Conservation (phyloP, 2,113 vertebrate species). For the Bettongia penicillata region DNA sequence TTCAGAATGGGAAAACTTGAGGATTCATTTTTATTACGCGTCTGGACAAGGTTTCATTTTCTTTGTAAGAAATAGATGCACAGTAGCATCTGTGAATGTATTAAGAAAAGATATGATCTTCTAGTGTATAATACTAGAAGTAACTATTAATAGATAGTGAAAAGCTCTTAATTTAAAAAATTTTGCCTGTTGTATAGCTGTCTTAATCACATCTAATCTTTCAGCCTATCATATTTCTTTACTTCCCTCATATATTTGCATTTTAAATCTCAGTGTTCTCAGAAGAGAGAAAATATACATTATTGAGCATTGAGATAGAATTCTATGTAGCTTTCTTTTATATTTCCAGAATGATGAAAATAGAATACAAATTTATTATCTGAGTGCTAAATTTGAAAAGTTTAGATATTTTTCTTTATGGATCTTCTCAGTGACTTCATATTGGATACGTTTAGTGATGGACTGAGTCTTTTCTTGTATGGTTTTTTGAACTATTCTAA, state of each 20-base stretch:
- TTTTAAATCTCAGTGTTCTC: conserved; percentile 31
- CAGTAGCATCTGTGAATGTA: not conserved
- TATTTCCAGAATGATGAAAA: no score
- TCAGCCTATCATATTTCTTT: conserved; percentile 7
- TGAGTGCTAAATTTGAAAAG: not conserved
- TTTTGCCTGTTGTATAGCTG: not conserved
- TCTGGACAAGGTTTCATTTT: not conserved
- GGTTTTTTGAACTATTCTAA: not conserved
- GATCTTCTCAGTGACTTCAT: not conserved
- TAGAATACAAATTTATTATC: not conserved
- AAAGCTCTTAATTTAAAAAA: not conserved
- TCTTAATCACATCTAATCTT: conserved; percentile 21
- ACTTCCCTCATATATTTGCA: not conserved
- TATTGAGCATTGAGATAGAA: not conserved
- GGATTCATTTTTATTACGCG: not conserved
- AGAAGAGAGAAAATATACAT: not conserved
- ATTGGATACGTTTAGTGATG: not conserved
- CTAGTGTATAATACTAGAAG: not conserved
- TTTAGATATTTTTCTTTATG: not conserved
- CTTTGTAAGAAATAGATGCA: not conserved
- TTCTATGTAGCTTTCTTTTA: not conserved
- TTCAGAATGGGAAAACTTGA: not conserved
- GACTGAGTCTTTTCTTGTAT: not conserved
- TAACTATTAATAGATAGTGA: not conserved
- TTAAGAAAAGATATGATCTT: not conserved